A percentile compares a stretch with the other conserved stretches of the same genome.
phyloP scores from a whole-genome alignment of 1,140 invertebrate species.

The Mactra quadrangularis region DNA sequence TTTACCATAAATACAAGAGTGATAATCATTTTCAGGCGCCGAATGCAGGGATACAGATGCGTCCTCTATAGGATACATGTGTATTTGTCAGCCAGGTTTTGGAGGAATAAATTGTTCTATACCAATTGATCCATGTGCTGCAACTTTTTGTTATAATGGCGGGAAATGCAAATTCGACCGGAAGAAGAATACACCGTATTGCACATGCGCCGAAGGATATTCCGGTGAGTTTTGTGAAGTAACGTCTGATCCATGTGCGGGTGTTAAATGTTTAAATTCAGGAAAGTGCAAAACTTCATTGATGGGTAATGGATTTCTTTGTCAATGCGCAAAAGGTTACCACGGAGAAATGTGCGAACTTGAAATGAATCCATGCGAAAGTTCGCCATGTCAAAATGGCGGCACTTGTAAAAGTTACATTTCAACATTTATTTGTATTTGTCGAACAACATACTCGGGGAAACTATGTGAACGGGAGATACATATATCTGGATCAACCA shows the following conservation, averaged over 20 bases:
- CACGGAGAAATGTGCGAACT: slow-evolving; percentile 66
- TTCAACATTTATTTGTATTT: slow-evolving; percentile 92
- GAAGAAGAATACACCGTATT: neutral
- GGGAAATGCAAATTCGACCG: slow-evolving; percentile 18
- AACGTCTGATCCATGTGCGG: slow-evolving; percentile 23
- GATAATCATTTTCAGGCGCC: slow-evolving; percentile 32
- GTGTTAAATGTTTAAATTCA: slow-evolving; percentile 31
- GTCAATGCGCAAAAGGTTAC: slow-evolving; percentile 85
- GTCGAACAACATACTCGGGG: slow-evolving; percentile 95
- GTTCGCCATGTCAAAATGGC: slow-evolving; percentile 70
- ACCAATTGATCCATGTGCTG: slow-evolving; percentile 41
- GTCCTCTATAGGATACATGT: neutral
- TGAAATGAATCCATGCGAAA: slow-evolving; percentile 53
- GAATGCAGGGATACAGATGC: slow-evolving; percentile 22
- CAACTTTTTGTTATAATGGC: slow-evolving; percentile 20
- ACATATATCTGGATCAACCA: neutral
- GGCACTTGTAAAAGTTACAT: slow-evolving; percentile 77
- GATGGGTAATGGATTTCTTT: slow-evolving; percentile 85
- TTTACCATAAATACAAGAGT: too few relatives aligned
- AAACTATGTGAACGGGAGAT: slow-evolving; percentile 91
- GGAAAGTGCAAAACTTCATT: slow-evolving; percentile 40
- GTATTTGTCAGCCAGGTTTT: slow-evolving; percentile 25
- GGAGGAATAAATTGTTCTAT: slow-evolving; percentile 19
- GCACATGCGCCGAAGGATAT: slow-evolving; percentile 27
- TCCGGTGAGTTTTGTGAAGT: slow-evolving; percentile 44